These are phyloP conservation scores for Limosa lapponica DNA, from an alignment of 2,797 vertebrate species.

Conservation along the genomic window DNA sequence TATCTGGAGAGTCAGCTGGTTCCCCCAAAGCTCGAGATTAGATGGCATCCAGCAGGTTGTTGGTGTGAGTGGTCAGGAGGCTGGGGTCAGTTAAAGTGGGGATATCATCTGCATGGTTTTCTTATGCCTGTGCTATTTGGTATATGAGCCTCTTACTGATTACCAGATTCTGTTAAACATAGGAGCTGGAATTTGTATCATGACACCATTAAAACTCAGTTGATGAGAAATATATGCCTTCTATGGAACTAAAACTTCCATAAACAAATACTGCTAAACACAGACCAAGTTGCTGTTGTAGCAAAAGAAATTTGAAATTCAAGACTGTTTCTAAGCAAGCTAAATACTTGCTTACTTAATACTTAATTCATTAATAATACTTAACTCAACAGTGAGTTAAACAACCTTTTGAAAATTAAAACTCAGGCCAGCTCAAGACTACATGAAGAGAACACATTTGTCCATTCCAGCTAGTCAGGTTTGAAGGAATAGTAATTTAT, in stretches of 20 bases:
- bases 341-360: neutral
- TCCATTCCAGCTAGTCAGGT: neutral
- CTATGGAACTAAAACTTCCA: neutral
- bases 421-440: neutral
- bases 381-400: neutral
- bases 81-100: neutral
- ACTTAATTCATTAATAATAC: no score
- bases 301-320: neutral
- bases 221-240: neutral
- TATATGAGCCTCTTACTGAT: neutral
- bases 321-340: neutral
- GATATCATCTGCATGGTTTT: accelerated
- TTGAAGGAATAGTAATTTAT: neutral
- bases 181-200: neutral
- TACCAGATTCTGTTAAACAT: neutral
- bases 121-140: neutral
- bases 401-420: neutral
- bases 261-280: neutral
- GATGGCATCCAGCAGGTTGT: neutral
- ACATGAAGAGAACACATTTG: neutral
- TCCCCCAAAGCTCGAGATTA: neutral
- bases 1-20: neutral
- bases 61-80: neutral
- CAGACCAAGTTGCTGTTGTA: neutral
- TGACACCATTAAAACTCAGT: neutral